Conservation (phyloP, 2,113 vertebrate species). For the Dermatemys mawii region DNA sequence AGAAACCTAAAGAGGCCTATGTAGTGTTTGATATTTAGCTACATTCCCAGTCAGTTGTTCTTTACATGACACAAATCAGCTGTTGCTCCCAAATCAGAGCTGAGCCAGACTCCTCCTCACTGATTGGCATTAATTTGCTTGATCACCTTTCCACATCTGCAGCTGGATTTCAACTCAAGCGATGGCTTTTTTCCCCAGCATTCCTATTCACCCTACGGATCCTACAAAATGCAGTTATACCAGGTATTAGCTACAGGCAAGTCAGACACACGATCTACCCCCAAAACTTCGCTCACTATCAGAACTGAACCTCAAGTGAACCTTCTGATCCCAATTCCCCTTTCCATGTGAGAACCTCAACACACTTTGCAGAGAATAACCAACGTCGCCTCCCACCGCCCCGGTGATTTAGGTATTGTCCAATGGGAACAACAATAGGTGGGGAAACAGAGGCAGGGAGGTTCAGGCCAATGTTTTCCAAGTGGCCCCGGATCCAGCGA, state of each 20-base stretch:
- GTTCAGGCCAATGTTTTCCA: background rate
- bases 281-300: background rate
- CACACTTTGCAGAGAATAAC: background rate
- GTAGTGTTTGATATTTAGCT: background rate
- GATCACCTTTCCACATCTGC: background rate
- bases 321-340: background rate
- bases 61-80: background rate
- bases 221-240: background rate
- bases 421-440: background rate
- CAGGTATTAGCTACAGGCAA: background rate
- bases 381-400: background rate
- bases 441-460: background rate
- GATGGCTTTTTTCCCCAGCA: background rate
- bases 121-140: background rate
- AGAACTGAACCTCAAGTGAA: background rate
- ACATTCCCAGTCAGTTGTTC: too few relatives aligned
- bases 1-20: too few relatives aligned
- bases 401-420: background rate
- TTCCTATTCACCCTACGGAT: background rate
- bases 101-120: background rate
- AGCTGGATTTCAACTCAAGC: background rate
- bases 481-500: background rate
- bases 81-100: background rate
- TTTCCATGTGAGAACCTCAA: background rate
- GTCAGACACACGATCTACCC: background rate